Conservation (phyloP, 2,797 vertebrate genomes). For the Calcarius lapponicus region DNA sequence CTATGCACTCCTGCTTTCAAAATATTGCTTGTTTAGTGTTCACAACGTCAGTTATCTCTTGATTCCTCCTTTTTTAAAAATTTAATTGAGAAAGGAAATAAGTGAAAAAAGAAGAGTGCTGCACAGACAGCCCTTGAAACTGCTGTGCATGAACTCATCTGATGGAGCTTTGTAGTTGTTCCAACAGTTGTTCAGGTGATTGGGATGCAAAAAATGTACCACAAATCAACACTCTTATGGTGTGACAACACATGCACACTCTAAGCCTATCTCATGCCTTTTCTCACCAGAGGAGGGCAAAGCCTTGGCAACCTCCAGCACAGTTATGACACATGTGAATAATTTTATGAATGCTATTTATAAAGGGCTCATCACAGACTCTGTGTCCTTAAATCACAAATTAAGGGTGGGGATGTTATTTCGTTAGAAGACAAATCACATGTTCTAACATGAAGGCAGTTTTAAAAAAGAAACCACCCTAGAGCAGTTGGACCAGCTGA, state of each 20-base stretch:
- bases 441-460: slow-evolving; percentile 20
- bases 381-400: background rate
- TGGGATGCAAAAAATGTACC: background rate
- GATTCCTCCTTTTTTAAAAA: background rate
- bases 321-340: background rate
- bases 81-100: background rate
- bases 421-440: slow-evolving; percentile 31
- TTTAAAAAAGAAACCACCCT: slow-evolving; percentile 47
- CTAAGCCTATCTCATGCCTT: background rate
- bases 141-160: background rate
- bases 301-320: background rate
- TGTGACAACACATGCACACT: background rate
- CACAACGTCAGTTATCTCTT: background rate
- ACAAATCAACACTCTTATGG: background rate
- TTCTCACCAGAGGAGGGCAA: background rate
- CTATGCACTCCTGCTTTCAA: background rate
- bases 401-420: slow-evolving; percentile 48
- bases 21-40: background rate
- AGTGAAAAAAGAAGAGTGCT: background rate
- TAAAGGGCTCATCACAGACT: background rate
- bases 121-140: background rate
- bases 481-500: background rate
- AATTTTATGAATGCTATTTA: background rate
- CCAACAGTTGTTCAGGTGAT: background rate
- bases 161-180: background rate